Evolutionary conservation across 2,797 vertebrate genomes (phyloP).

Genomic region (Onychomys torridus): DNA sequence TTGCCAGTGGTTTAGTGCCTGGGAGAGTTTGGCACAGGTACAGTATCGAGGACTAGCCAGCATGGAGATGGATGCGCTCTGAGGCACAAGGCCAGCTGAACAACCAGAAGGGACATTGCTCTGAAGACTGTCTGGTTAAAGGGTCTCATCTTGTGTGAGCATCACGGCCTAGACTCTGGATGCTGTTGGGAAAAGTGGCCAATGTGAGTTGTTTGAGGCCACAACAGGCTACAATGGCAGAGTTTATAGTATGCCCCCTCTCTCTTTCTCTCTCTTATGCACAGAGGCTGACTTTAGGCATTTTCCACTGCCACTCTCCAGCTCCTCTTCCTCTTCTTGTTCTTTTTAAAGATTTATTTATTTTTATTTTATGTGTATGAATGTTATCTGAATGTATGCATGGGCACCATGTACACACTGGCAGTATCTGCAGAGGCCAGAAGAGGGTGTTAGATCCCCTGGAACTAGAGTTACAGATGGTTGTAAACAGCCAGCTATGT

Average conservation of each 20-base stretch:
- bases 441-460: not conserved
- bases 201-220: not conserved
- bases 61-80: accelerated
- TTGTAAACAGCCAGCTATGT: not conserved
- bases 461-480: not conserved
- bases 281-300: not conserved
- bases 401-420: too few relatives aligned
- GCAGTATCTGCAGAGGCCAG: not conserved
- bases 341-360: not conserved
- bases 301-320: not conserved
- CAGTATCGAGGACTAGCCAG: accelerated
- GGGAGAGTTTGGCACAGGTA: not conserved
- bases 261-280: not conserved
- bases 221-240: too few relatives aligned
- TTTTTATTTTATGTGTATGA: not conserved
- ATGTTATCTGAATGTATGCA: not conserved
- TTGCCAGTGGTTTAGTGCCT: not conserved
- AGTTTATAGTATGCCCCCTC: not conserved
- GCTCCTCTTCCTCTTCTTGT: not conserved
- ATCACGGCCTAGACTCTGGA: not conserved
- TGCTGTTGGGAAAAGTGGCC: not conserved
- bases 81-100: not conserved
- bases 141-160: not conserved
- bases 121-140: too few relatives aligned
- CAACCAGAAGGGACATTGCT: not conserved